Evolutionary conservation across 2,888 invertebrate species (phyloP).

Genomic region (Galeopsomyia nigrocyanea): DNA sequence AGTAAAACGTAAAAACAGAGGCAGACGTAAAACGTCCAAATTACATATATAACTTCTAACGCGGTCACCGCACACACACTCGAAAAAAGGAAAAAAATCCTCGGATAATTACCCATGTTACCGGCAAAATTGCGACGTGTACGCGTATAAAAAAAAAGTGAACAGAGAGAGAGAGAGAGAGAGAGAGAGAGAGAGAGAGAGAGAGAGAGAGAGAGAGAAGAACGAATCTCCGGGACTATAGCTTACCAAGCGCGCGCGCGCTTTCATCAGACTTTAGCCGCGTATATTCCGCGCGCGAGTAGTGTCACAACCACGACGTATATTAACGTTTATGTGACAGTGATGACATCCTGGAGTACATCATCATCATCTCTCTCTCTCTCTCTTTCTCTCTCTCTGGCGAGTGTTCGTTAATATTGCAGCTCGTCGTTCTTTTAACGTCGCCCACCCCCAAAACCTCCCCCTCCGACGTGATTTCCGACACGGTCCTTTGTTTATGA

Average conservation of each 20-base stretch:
- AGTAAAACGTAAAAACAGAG: too few relatives aligned
- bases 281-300: neutral
- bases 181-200: neutral
- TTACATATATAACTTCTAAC: too few relatives aligned
- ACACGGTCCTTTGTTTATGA: constrained; percentile 1
- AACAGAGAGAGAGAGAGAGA: neutral
- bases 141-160: neutral
- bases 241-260: neutral
- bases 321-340: constrained; percentile 10
- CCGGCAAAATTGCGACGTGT: neutral
- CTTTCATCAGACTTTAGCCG: too few relatives aligned
- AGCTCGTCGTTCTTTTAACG: neutral
- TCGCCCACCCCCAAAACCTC: too few relatives aligned
- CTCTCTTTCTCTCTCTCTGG: too few relatives aligned
- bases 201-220: neutral
- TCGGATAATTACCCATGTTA: too few relatives aligned
- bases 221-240: neutral
- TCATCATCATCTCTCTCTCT: neutral
- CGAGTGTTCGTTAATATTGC: constrained; percentile 10
- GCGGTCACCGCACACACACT: too few relatives aligned
- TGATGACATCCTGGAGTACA: neutral
- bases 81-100: too few relatives aligned
- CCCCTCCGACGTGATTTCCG: neutral
- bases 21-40: too few relatives aligned
- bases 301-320: neutral